Evolutionary conservation across 2,888 invertebrate genomes (phyloP), one percentile per base, ranked within the genome.

Genomic region (Orthosia cruda): DNA sequence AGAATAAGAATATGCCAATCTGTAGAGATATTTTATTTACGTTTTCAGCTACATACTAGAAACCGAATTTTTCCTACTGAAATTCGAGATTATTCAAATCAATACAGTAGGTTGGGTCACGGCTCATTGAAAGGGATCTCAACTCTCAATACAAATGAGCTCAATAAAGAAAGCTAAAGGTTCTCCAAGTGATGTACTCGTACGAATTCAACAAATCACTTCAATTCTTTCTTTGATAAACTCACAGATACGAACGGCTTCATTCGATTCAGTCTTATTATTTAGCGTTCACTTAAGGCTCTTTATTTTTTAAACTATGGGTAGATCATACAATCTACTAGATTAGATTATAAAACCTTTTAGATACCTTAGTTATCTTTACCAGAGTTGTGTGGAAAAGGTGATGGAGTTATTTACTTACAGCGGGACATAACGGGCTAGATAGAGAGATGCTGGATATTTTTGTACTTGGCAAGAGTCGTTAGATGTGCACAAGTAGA

Each of bases 101-200:
- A 78, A 86, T 87, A 77, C 86, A 76, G 73, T 64, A 78, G 71
- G 78, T 67, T 77, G 70, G 52, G 32, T 55, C 50, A 54, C 45
- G 85, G 68, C 72, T 87, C 78, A 86, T 77, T 86, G 77, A 64
- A 69, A 70, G 61, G 63, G 74, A 64, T 75, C 67, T 68, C 76
- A 80, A 83, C 76, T 85, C 83, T 68, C 81, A 80, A 86, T 88
- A 90, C 80, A 89, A 90, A 90, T 89, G 85, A 85, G 81, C 76
- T 79, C 83, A 83, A 89, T 89, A 87, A 85, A 87, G 82, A 85
- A 79, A 81, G 81, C 84, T 84, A 84, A 87, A 76, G 80, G 77
- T 87, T 88, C 75, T 68, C 64, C 77, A 74, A 81, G 75, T 83
- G 83, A 84, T 73, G 79, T 84, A 71, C 63, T 77, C 71, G 47